These are phyloP conservation scores for Oasisia sp. DNA, from an alignment of 2,888 invertebrate genomes.

Conservation along the genomic window DNA sequence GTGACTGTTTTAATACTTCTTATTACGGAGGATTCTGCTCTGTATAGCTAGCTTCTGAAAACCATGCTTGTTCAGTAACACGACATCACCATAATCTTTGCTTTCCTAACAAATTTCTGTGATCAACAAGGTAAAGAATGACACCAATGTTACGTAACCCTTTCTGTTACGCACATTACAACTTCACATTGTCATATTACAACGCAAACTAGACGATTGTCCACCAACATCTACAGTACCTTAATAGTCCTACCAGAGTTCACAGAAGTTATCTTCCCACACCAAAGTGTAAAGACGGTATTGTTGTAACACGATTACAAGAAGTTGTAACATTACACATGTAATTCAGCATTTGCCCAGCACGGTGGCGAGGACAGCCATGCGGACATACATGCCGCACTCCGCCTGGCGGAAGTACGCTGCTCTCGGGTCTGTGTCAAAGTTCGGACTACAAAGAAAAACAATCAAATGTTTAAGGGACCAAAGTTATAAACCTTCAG, in stretches of 20 bases:
- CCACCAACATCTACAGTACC: not conserved
- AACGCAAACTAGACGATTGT: not conserved
- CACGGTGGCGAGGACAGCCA: conserved; percentile 87
- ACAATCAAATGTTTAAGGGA: not conserved
- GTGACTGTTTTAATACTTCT: not conserved
- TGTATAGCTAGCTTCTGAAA: not conserved
- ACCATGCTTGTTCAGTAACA: not conserved
- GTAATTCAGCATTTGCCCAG: conserved; percentile 45
- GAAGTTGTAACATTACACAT: not conserved
- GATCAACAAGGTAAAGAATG: no score
- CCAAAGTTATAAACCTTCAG: not conserved
- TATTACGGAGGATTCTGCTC: no score
- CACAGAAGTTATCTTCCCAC: not conserved
- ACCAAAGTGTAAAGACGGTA: not conserved
- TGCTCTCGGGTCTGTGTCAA: conserved; percentile 95
- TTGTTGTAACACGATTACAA: not conserved
- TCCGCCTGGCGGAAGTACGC: conserved; percentile 99
- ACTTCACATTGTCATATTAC: not conserved
- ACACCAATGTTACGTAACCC: not conserved
- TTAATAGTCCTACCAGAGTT: not conserved
- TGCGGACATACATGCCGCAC: conserved; percentile 96
- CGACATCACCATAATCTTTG: not conserved
- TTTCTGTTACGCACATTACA: not conserved
- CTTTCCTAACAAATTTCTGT: not conserved
- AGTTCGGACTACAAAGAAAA: conserved; percentile 76